Evolutionary conservation across 2,797 vertebrate genomes (phyloP).

Genomic region (Myotis findleyi): DNA sequence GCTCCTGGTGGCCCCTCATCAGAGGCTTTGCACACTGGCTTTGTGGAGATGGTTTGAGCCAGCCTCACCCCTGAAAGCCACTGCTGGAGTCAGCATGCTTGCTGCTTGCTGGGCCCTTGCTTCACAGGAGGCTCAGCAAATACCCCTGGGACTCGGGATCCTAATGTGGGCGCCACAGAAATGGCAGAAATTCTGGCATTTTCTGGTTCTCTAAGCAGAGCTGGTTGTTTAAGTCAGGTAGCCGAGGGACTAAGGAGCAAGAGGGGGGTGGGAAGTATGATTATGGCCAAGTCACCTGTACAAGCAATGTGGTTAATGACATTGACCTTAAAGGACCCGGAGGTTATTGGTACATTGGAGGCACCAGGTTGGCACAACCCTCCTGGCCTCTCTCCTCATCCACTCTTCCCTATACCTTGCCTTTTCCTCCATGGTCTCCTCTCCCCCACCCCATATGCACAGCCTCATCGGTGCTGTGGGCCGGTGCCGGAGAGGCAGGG

Average conservation of each 20-base stretch:
- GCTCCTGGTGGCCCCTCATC: neutral
- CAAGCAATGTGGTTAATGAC: neutral
- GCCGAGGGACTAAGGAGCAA: neutral
- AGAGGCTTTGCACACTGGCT: neutral
- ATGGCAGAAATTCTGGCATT: neutral
- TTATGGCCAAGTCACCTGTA: neutral
- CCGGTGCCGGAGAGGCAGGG: rapidly evolving
- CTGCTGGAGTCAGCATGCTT: neutral
- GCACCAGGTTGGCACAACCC: neutral
- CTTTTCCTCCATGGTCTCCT: neutral
- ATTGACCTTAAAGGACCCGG: neutral
- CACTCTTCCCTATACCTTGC: neutral
- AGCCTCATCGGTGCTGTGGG: neutral
- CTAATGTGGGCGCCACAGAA: neutral
- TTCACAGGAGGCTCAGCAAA: neutral
- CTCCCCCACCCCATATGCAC: neutral
- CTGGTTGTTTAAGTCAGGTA: neutral
- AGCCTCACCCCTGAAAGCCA: neutral
- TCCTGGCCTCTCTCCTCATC: neutral
- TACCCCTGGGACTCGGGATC: rapidly evolving
- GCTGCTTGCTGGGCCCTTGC: neutral
- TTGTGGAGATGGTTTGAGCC: neutral
- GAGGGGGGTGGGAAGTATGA: neutral
- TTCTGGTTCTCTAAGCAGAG: neutral
- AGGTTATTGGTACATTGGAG: neutral